Evolutionary conservation across 1,140 invertebrate species (phyloP).

Genomic region (Ostrea edulis): DNA sequence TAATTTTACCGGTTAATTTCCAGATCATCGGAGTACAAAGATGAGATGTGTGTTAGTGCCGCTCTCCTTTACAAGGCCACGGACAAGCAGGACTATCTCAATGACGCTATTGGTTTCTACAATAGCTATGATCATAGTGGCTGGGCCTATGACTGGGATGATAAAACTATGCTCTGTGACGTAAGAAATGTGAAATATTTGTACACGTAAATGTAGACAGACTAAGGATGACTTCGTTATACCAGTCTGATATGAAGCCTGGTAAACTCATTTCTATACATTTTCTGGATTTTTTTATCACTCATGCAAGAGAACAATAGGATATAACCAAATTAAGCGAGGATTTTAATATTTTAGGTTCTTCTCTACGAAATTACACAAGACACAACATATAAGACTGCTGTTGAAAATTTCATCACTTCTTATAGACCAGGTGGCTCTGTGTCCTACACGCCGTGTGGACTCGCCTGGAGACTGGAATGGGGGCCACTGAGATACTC

Average conservation of each 20-base stretch:
- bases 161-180: slow-evolving; percentile 81
- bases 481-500: slow-evolving; percentile 73
- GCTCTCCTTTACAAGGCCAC: slow-evolving; percentile 84
- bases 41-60: slow-evolving; percentile 84
- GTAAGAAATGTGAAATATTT: slow-evolving; percentile 43
- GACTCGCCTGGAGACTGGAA: slow-evolving; percentile 66
- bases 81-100: slow-evolving; percentile 80
- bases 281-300: too few relatives aligned
- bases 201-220: neutral
- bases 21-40: slow-evolving; percentile 83
- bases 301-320: too few relatives aligned
- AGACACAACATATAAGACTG: slow-evolving; percentile 47
- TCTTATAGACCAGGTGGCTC: slow-evolving; percentile 60
- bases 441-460: slow-evolving; percentile 68
- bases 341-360: slow-evolving; percentile 77
- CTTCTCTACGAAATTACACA: slow-evolving; percentile 51
- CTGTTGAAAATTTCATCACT: slow-evolving; percentile 56
- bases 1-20: neutral
- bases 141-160: slow-evolving; percentile 83
- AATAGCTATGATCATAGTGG: slow-evolving; percentile 55
- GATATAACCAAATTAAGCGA: neutral
- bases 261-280: too few relatives aligned
- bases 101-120: slow-evolving; percentile 80
- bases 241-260: too few relatives aligned
- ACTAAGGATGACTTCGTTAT: too few relatives aligned